Evolutionary conservation across 2,113 vertebrate species (phyloP).

Genomic region (Dipodomys merriami): DNA sequence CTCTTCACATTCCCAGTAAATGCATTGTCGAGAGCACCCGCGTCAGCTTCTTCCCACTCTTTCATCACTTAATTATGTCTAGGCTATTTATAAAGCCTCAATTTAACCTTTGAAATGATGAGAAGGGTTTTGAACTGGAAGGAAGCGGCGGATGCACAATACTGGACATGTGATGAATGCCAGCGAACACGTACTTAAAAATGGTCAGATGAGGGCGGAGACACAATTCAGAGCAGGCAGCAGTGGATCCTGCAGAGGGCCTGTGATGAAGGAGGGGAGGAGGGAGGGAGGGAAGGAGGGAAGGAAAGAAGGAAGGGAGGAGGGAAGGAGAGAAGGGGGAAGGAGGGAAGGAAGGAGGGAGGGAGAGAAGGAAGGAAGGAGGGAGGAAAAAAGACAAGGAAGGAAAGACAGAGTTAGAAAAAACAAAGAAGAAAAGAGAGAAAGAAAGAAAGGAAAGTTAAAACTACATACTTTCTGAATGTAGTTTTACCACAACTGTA

Average conservation of each 20-base stretch:
- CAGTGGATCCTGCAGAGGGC: no score
- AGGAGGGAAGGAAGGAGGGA: no score
- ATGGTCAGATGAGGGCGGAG: rapidly evolving
- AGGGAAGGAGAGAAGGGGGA: no score
- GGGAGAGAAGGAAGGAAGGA: no score
- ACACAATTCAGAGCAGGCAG: no score
- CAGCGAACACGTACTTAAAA: rapidly evolving
- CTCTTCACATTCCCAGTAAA: rapidly evolving
- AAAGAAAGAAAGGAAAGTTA: no score
- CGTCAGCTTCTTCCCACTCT: neutral
- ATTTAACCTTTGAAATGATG: neutral
- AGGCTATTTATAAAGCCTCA: neutral
- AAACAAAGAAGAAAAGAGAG: no score
- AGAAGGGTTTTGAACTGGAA: neutral
- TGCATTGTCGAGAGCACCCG: rapidly evolving
- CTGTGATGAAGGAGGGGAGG: no score
- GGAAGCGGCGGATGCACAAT: rapidly evolving
- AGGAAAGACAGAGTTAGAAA: no score
- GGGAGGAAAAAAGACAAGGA: no score
- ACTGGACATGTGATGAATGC: rapidly evolving
- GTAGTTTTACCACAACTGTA: neutral
- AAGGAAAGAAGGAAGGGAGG: no score
- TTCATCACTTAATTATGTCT: neutral
- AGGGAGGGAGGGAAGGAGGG: no score
- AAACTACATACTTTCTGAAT: neutral